A percentile compares a stretch with the other conserved stretches of the same genome.
Evolutionary conservation across 2,888 invertebrate species (phyloP).

Genomic region (Periphyllus acericola): DNA sequence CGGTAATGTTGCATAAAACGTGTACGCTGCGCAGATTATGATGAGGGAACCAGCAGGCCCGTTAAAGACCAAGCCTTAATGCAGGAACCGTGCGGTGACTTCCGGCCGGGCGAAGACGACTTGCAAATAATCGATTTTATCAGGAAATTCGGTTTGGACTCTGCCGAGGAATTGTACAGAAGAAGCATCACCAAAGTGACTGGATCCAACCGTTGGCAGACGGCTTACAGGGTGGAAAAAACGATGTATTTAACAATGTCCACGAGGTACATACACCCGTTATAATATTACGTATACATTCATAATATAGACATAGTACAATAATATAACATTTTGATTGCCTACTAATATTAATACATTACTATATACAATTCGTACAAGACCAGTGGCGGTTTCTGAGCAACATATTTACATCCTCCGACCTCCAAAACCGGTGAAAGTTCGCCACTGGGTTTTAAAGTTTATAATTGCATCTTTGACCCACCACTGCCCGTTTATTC

Average conservation of each 20-base stretch:
- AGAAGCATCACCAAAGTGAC: conserved; percentile 77
- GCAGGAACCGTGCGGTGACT: conserved; percentile 70
- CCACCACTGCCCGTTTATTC: no score
- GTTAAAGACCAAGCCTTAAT: conserved; percentile 42
- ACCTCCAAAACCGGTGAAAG: no score
- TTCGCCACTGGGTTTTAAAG: no score
- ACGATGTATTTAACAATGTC: conserved; percentile 79
- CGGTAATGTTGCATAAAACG: not conserved
- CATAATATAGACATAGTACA: no score
- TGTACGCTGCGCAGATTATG: conserved; percentile 29
- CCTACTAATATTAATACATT: no score
- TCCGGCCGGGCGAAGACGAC: conserved; percentile 79
- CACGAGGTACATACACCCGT: conserved; percentile 71
- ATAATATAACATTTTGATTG: no score
- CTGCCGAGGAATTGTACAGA: conserved; percentile 71
- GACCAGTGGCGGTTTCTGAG: no score
- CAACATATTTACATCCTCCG: no score
- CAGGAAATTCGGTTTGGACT: conserved; percentile 78
- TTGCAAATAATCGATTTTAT: conserved; percentile 85
- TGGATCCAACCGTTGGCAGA: conserved; percentile 82
- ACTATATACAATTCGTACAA: no score
- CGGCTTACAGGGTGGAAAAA: conserved; percentile 80
- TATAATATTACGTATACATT: not conserved
- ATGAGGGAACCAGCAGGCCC: conserved; percentile 36
- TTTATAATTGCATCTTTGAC: no score